Conservation (phyloP, 1,140 invertebrate species). For the Thaumatotibia leucotreta region DNA sequence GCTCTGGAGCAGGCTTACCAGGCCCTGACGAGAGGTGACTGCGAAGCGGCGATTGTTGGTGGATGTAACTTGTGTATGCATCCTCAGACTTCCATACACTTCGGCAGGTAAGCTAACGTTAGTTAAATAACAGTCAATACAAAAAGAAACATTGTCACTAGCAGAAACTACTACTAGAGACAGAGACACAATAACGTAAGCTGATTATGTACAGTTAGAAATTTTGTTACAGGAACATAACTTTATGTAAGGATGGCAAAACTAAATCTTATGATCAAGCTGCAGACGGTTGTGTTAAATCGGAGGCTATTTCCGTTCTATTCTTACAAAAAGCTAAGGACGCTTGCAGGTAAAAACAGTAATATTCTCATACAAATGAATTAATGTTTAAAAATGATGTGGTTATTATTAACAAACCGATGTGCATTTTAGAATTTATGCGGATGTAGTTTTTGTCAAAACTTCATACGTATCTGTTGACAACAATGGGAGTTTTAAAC, state of each 20-base stretch:
- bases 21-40: slow-evolving; percentile 83
- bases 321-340: slow-evolving; percentile 85
- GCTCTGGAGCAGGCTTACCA: slow-evolving; percentile 88
- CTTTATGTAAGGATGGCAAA: slow-evolving; percentile 81
- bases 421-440: slow-evolving; percentile 80
- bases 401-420: neutral
- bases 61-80: slow-evolving; percentile 89
- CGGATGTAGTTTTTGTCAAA: slow-evolving; percentile 79
- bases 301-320: slow-evolving; percentile 83
- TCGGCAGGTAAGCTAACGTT: slow-evolving; percentile 71
- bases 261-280: slow-evolving; percentile 88
- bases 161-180: too few species aligned
- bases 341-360: slow-evolving; percentile 79
- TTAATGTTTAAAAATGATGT: neutral
- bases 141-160: too few species aligned
- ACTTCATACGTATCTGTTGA: slow-evolving; percentile 58
- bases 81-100: slow-evolving; percentile 89
- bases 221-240: slow-evolving; percentile 67
- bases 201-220: neutral
- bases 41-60: slow-evolving; percentile 90
- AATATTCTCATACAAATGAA: neutral
- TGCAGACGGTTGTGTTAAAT: slow-evolving; percentile 81
- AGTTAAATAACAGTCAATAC: too few species aligned
- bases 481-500: slow-evolving; percentile 69
- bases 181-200: neutral